Base-by-base conservation (phyloP, 2,888 invertebrate species). In the Molorchus minor region DNA sequence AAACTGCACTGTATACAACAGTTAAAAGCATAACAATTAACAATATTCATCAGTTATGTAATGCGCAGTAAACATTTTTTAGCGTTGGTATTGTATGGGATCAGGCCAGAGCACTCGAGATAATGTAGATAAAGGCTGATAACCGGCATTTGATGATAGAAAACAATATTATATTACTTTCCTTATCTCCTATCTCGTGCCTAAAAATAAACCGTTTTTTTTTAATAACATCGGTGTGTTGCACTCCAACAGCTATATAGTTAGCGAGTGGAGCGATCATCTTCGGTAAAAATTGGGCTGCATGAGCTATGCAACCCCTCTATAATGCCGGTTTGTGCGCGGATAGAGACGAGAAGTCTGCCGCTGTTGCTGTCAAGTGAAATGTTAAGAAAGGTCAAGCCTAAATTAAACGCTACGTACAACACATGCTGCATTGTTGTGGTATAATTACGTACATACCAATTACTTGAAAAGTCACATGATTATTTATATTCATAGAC, bases 311-410 rank as follows among this genome's bases (percentile, higher is more conserved):
- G 25, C 25, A 8, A 25, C 25, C 4, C 33, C n/a, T n/a, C 33
- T n/a, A n/a, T n/a, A 33, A 33, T 12, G 25, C 25, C 7, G 12
- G 33, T 12, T 12, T 33, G 2, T 33, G 30, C 17, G 33, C 38
- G 25, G 10, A 10, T 33, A 68, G 67, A 70, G 74, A 74, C 75
- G 64, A 58, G 52, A 68, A 69, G 75, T 76, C 75, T 76, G 68
- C 67, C 62, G 56, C 57, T 62, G n/a, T n/a, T n/a, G 67, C 64
- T 69, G 58, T 56, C 53, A 46, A 62, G 66, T 58, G 58, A 67
- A 72, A 71, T 63, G 74, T 76, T 74, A 70, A 69, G 74, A 74
- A 75, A 75, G 76, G 75, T 75, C 74, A 76, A 67, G 73, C 70
- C 69, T 67, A 72, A 75, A 73, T 75, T 72, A 72, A 72, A 67